Evolutionary conservation across 2,888 invertebrate genomes (phyloP), one percentile per base, ranked within the genome.

Genomic region (Gastracanthus pulcherrimus): DNA sequence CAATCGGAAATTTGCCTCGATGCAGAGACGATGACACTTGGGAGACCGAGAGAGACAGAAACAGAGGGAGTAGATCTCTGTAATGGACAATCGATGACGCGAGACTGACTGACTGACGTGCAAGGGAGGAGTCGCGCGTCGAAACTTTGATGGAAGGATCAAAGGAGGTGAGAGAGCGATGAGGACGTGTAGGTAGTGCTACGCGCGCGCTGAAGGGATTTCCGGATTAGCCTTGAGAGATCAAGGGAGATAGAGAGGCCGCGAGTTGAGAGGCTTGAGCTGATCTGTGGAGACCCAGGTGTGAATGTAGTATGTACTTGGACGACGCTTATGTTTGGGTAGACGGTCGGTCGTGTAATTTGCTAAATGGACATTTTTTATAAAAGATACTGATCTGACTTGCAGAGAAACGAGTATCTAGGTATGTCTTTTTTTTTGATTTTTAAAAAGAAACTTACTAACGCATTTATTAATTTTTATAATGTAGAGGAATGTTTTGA

Each of bases 81-180:
- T 84, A 83, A 87, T 85, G 83, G 85, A 82, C 81, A 86, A 85
- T 87, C 87, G 86, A 88, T 87, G 87, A 87, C 83, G 78, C 80
- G 83, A 82, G 84, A 84, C 80, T 84, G 85, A 78, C 55, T 26
- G 84, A 84, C 80, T 84, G 85, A 82, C 83, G 79, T 26, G 26
- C n/a, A 69, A 60, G 82, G 76, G 79, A 62, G 64, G 74, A 71
- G 58, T 74, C 31, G 16, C 13, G 9, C 58, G 69, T 41, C 36
- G 78, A 77, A 80, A 76, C 74, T 76, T 71, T 72, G 71, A 72
- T 62, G 67, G 74, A 64, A 74, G 84, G 62, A 82, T 81, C 80
- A 82, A 58, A 58, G 71, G 38, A 82, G 79, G 62, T 34, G 62
- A n/a, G 62, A 34, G 31, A n/a, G 41, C 41, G 41, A 41, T 16